A percentile compares a stretch with the other conserved stretches of the same genome.
Evolutionary conservation across 2,888 invertebrate species (phyloP).

Genomic region (Branchellion lobata): DNA sequence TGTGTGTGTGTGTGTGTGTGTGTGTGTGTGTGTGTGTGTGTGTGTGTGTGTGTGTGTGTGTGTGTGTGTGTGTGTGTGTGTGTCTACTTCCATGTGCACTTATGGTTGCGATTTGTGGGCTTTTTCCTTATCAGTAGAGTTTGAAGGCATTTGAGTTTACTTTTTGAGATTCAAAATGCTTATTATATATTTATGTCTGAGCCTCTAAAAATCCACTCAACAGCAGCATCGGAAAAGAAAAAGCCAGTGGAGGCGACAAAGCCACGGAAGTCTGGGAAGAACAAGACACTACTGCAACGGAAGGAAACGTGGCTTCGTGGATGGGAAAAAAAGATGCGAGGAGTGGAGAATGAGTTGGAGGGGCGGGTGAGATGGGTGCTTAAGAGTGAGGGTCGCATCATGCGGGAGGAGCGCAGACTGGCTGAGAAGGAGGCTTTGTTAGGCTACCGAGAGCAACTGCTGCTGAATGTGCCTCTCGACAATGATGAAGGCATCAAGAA

Average conservation of each 20-base stretch:
- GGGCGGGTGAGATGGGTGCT: neutral
- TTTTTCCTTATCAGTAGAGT: too few species aligned
- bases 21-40: too few species aligned
- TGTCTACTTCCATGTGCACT: too few species aligned
- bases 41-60: too few species aligned
- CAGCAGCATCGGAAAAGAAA: slow-evolving; percentile 4
- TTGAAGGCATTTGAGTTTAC: too few species aligned
- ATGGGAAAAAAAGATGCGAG: neutral
- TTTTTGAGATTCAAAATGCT: too few species aligned
- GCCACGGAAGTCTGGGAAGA: neutral
- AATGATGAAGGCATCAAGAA: slow-evolving; percentile 19
- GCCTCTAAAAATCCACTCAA: too few species aligned
- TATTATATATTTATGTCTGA: too few species aligned
- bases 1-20: too few species aligned
- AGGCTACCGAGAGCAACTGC: neutral
- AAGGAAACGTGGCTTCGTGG: neutral
- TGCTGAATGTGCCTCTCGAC: slow-evolving; percentile 1
- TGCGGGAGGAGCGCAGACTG: neutral
- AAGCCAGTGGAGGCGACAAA: neutral
- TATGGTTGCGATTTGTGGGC: too few species aligned
- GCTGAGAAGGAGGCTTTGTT: neutral
- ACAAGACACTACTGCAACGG: neutral
- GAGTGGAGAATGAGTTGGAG: neutral
- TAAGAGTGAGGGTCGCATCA: neutral
- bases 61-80: too few species aligned